These are phyloP conservation scores for Catostomus latipinnis DNA, from an alignment of 2,797 vertebrate genomes.

Conservation along the genomic window DNA sequence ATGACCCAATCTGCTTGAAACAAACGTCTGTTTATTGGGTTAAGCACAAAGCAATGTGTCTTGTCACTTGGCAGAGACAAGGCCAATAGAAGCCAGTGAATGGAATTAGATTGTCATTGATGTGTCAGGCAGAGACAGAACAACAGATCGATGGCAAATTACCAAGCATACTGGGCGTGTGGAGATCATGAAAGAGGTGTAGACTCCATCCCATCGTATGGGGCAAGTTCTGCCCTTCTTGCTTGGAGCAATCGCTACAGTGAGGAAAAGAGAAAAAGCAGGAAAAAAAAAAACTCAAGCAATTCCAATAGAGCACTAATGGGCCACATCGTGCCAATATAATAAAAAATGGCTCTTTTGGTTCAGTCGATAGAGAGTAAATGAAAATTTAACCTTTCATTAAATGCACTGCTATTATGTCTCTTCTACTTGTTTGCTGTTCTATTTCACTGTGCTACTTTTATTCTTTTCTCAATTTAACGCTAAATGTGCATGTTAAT, in stretches of 20 bases:
- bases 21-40: conserved; percentile 78
- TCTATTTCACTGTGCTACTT: conserved; percentile 72
- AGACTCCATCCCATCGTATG: conserved; percentile 33
- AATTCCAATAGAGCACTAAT: conserved; percentile 88
- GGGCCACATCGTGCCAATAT: conserved; percentile 88
- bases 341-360: conserved; percentile 86
- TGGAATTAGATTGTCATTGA: conserved; percentile 86
- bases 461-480: conserved; percentile 65
- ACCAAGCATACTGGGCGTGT: conserved; percentile 61
- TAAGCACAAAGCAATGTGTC: conserved; percentile 80
- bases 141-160: conserved; percentile 84
- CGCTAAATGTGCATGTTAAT: conserved; percentile 68
- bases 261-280: conserved; percentile 44
- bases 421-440: conserved; percentile 74
- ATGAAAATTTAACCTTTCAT: conserved; percentile 88
- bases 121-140: conserved; percentile 76
- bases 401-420: conserved; percentile 83
- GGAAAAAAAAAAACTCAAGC: conserved; percentile 67
- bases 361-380: conserved; percentile 85
- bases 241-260: conserved; percentile 78
- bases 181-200: conserved; percentile 47
- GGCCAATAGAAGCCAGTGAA: conserved; percentile 79
- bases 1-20: conserved; percentile 83
- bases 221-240: conserved; percentile 71
- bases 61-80: conserved; percentile 83